Evolutionary conservation across 2,113 vertebrate genomes (phyloP), one percentile per base, ranked within the genome.

Genomic region (Neotoma lepida): DNA sequence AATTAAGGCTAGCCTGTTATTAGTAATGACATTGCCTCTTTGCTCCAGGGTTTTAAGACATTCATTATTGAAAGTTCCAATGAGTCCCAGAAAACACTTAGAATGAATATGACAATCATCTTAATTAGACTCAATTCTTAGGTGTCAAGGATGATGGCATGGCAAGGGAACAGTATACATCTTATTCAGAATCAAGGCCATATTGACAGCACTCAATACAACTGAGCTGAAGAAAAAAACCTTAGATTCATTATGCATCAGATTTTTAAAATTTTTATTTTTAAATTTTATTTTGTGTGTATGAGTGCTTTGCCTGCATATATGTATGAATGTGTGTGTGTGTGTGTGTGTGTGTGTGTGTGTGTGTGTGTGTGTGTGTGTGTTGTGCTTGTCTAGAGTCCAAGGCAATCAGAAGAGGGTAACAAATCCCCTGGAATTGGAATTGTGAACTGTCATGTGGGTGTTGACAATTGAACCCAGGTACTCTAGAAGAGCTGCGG

Each of bases 21-120:
- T 28, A 90, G 46, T 63, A 70, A 71, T 46, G 20, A 73, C 86
- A 94, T 70, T 87, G 17, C 5, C 39, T 71, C 61, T 88, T 93
- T 94, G 95, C 49, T 93, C 78, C n/a, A 71, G 28, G 88, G 89
- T 71, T 96, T 92, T 77, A 91, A 51, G 18, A 86, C 73, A 90
- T 82, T 14, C 18, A 84, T 89, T 91, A 54, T 66, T 92, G 88
- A 97, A 93, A 86, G 6, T 39, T 15, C 56, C 61, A 56, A 44
- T 44, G 81, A 93, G 28, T 33, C 46, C 35, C 33, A 39, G 49
- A 93, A 58, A 93, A 85, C 28, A 35, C 17, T 70, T 39, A 28
- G 49, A 84, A 93, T 28, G 22, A 95, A 71, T 14, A 86, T 28
- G 18, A 33, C 14, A 22, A 20, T 14, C 41, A 44, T 44, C 4